Percentiles rank a stretch among this genome's conserved stretches.
Evolutionary conservation across 2,888 invertebrate genomes (phyloP).

Genomic region (Andricus curvator): DNA sequence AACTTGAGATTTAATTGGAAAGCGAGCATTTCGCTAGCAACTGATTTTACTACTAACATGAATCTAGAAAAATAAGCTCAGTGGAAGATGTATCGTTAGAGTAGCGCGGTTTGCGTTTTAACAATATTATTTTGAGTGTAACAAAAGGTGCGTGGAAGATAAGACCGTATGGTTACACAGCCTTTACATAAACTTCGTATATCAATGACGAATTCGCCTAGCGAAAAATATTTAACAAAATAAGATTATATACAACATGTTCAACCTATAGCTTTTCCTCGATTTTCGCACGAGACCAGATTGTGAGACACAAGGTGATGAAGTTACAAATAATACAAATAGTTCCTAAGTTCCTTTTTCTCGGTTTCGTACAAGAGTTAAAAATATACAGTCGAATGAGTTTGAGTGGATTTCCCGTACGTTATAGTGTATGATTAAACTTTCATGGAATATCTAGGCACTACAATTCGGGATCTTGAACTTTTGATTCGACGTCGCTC

Average conservation of each 20-base stretch:
- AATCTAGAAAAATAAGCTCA: slow-evolving; percentile 50
- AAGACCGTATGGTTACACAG: slow-evolving; percentile 67
- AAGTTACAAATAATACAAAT: slow-evolving; percentile 36
- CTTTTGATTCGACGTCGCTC: slow-evolving; percentile 30
- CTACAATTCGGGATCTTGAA: slow-evolving; percentile 25
- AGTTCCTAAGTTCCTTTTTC: neutral
- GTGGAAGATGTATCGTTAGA: slow-evolving; percentile 51
- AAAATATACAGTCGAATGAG: slow-evolving; percentile 15
- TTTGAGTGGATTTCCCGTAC: neutral
- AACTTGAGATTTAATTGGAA: neutral
- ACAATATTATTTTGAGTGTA: slow-evolving; percentile 37
- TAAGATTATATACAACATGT: slow-evolving; percentile 50
- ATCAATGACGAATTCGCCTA: slow-evolving; percentile 38
- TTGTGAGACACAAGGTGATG: slow-evolving; percentile 39
- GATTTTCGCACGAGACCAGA: slow-evolving; percentile 23
- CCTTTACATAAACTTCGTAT: slow-evolving; percentile 65
- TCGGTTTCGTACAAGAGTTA: neutral
- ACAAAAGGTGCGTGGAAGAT: slow-evolving; percentile 63
- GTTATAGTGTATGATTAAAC: slow-evolving; percentile 4
- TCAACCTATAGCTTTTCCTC: slow-evolving; percentile 46
- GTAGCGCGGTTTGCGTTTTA: slow-evolving; percentile 26
- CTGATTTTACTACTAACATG: slow-evolving; percentile 6
- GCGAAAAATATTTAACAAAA: slow-evolving; percentile 50
- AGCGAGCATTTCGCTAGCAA: neutral
- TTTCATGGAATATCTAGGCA: slow-evolving; percentile 33